Conservation (phyloP, 2,888 invertebrate species). For the Alcis repandata region DNA sequence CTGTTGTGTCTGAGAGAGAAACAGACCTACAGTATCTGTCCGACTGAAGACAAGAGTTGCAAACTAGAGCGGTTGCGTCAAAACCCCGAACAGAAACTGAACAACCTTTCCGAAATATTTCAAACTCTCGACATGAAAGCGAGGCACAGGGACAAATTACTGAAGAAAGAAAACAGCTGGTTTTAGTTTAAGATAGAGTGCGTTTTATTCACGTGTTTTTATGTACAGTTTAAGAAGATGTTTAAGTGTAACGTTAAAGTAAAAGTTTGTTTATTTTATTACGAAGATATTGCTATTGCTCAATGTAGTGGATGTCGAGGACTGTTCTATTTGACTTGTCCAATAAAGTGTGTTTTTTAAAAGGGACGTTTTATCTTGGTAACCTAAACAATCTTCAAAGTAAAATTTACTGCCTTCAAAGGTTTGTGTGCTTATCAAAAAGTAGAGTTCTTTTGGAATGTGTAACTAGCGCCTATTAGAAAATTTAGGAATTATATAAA, state of each 20-base stretch:
- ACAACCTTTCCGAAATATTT: constrained; percentile 78
- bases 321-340: constrained; percentile 57
- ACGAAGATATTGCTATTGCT: constrained; percentile 74
- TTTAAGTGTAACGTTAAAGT: constrained; percentile 65
- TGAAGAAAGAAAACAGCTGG: constrained; percentile 84
- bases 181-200: constrained; percentile 67
- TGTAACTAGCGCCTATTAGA: no score
- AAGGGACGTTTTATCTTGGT: constrained; percentile 30
- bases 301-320: constrained; percentile 70
- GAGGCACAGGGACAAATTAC: constrained; percentile 67
- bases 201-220: constrained; percentile 55
- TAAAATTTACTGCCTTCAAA: not conserved
- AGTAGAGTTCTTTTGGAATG: no score
- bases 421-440: not conserved
- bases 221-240: constrained; percentile 49
- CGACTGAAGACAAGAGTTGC: constrained; percentile 61
- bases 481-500: no score
- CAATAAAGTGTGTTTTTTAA: constrained; percentile 72
- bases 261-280: constrained; percentile 65
- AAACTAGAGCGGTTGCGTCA: constrained; percentile 67
- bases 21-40: constrained; percentile 64
- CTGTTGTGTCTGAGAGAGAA: constrained; percentile 74
- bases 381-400: not conserved
- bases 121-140: constrained; percentile 77
- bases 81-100: constrained; percentile 71